Evolutionary conservation across 2,797 vertebrate species (phyloP).

Genomic region (Varecia variegata): DNA sequence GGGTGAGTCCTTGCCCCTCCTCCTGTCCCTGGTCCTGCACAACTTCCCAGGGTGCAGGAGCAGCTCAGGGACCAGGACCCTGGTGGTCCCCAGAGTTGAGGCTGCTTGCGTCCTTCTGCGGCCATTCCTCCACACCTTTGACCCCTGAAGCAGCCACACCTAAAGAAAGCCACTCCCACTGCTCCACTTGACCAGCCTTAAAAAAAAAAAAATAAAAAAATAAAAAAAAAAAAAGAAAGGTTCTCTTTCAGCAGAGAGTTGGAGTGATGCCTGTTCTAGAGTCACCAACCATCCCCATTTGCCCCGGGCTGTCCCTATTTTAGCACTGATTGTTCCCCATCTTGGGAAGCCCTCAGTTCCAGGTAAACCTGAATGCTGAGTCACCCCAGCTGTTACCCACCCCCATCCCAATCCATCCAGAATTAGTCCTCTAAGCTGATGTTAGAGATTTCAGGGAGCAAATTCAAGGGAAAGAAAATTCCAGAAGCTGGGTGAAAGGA

Average conservation of each 20-base stretch:
- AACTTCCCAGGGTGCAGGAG: neutral
- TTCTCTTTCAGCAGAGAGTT: neutral
- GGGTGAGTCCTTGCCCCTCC: slow-evolving; percentile 77
- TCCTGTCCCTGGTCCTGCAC: neutral
- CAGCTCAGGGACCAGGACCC: neutral
- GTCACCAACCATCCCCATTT: neutral
- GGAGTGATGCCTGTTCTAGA: neutral
- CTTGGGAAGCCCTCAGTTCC: neutral
- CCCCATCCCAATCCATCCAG: neutral
- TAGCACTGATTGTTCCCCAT: neutral
- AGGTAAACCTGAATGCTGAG: neutral
- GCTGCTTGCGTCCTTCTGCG: neutral
- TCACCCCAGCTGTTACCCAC: neutral
- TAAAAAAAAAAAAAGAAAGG: neutral
- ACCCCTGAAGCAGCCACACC: neutral
- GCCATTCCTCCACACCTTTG: neutral
- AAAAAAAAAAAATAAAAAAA: no score
- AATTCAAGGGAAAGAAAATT: neutral
- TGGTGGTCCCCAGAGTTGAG: neutral
- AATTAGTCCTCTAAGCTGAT: neutral
- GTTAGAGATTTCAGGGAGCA: neutral
- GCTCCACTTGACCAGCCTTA: no score
- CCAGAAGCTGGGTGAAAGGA: neutral
- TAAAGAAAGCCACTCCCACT: neutral
- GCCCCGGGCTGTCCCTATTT: neutral